These are phyloP conservation scores for Martes martes DNA, from an alignment of 2,113 vertebrate genomes.

Conservation along the genomic window DNA sequence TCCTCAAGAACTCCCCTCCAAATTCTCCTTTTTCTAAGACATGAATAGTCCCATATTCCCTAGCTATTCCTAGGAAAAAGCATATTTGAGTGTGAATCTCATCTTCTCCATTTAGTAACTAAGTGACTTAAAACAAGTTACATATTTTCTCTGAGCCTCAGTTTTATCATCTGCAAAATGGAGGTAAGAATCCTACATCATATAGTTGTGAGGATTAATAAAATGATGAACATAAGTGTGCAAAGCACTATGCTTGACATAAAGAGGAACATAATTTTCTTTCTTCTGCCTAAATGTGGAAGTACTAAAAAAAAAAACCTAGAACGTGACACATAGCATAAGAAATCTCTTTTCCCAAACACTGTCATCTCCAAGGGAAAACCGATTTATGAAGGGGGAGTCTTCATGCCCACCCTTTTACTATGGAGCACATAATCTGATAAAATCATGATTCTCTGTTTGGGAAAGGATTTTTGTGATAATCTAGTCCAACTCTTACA, in stretches of 20 bases:
- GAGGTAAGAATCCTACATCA: not conserved
- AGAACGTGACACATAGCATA: not conserved
- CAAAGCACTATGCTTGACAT: not conserved
- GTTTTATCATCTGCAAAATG: conserved; percentile 3
- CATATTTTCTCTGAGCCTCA: not conserved
- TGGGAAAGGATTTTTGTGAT: conserved; percentile 3
- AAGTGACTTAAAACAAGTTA: not conserved
- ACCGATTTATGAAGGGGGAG: not conserved
- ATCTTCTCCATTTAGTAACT: not conserved
- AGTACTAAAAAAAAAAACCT: not conserved
- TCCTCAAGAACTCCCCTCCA: not conserved
- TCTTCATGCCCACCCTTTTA: not conserved
- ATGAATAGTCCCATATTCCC: not conserved
- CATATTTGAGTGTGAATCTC: conserved; percentile 19
- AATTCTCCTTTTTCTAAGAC: not conserved
- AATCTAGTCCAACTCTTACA: not conserved
- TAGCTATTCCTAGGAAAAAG: not conserved
- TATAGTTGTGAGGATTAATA: not conserved
- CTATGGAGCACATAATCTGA: not conserved
- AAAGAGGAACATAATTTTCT: not conserved
- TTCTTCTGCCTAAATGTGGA: not conserved
- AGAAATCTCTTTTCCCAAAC: not conserved
- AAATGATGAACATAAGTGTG: not conserved
- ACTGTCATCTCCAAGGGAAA: not conserved
- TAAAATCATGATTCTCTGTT: conserved; percentile 21